A percentile compares a stretch with the other conserved stretches of the same genome.
Evolutionary conservation across 2,797 vertebrate species (phyloP).

Genomic region (Zalophus californianus): DNA sequence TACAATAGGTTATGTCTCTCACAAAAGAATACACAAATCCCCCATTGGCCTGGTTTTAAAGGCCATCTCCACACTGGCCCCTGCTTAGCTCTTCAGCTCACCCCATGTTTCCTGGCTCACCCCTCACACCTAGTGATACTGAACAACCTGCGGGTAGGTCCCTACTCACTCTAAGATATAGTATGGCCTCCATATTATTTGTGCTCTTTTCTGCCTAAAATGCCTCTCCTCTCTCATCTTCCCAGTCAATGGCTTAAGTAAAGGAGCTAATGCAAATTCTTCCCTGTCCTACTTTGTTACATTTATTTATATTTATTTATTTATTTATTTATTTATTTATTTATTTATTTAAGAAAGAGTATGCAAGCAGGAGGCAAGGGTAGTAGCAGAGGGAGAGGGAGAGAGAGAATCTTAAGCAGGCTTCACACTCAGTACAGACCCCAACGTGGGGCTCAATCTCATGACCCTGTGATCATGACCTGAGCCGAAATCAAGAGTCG

Average conservation of each 20-base stretch:
- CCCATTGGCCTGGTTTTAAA: background rate
- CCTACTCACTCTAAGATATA: background rate
- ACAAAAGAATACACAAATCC: background rate
- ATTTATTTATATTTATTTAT: too few species aligned
- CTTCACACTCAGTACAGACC: background rate
- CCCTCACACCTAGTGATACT: background rate
- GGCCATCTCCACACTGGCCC: background rate
- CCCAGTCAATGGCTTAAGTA: background rate
- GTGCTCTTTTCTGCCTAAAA: background rate
- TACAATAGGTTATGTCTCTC: background rate
- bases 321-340: too few species aligned
- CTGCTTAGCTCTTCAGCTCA: background rate
- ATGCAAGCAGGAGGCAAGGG: background rate
- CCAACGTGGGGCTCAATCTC: background rate
- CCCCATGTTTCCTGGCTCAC: background rate
- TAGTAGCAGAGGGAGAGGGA: background rate
- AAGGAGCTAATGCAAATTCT: background rate
- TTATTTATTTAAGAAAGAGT: background rate
- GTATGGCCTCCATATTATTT: background rate
- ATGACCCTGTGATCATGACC: background rate
- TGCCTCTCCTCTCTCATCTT: background rate
- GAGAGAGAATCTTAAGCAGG: background rate
- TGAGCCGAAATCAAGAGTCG: background rate
- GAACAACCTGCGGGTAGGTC: background rate
- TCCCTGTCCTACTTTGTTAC: background rate